These are phyloP conservation scores for Rhombomys opimus DNA, from an alignment of 2,113 vertebrate species.

Conservation along the genomic window DNA sequence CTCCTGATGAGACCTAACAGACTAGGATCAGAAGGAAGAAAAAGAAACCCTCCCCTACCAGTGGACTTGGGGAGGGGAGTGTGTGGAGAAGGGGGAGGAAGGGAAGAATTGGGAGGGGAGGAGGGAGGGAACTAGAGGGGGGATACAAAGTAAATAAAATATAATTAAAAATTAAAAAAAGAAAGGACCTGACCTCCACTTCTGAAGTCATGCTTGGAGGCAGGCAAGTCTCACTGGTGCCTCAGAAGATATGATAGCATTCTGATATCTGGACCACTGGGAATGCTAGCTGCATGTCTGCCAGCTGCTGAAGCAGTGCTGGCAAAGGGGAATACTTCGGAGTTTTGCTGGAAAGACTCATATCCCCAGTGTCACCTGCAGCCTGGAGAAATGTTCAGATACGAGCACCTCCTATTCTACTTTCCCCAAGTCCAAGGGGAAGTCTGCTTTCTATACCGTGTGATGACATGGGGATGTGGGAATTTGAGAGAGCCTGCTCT, in stretches of 20 bases:
- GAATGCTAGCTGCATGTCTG: not conserved
- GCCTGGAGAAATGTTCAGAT: not conserved
- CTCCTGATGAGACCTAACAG: too few relatives aligned
- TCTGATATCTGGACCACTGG: not conserved
- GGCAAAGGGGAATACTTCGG: accelerated
- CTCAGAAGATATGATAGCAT: not conserved
- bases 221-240: not conserved
- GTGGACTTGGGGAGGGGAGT: too few relatives aligned
- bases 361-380: too few relatives aligned
- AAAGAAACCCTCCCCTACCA: too few relatives aligned
- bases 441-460: not conserved
- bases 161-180: too few relatives aligned
- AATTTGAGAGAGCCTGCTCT: slow-evolving; percentile 47
- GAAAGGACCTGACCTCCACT: not conserved
- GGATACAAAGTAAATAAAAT: too few relatives aligned
- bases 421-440: slow-evolving; percentile 38
- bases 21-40: too few relatives aligned
- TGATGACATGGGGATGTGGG: not conserved
- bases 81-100: too few relatives aligned
- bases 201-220: not conserved
- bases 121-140: too few relatives aligned
- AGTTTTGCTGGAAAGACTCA: too few relatives aligned
- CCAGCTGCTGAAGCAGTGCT: accelerated
- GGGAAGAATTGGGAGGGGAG: too few relatives aligned
- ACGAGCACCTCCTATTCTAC: not conserved